Conservation (phyloP, 2,113 vertebrate genomes). For the Tachycineta bicolor region DNA sequence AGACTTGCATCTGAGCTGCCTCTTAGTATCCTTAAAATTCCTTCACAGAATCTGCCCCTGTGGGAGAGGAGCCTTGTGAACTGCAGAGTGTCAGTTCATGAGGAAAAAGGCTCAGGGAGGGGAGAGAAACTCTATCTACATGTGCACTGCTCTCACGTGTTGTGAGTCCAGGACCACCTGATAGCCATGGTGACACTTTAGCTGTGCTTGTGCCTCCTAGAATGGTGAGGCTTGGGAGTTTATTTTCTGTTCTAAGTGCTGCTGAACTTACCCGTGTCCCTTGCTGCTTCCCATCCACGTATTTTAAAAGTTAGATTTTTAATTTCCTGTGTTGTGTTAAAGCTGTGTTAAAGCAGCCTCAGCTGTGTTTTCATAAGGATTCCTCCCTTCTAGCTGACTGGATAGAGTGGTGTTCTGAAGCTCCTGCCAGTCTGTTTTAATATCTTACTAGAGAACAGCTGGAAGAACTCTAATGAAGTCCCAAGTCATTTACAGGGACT, state of each 20-base stretch:
- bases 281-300: background rate
- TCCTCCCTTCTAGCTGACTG: slow-evolving; percentile 29
- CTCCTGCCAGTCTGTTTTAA: slow-evolving; percentile 12
- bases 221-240: background rate
- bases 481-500: slow-evolving; percentile 2
- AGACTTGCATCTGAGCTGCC: background rate
- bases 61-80: background rate
- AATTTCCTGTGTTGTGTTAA: slow-evolving; percentile 66
- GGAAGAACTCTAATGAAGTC: slow-evolving; percentile 31
- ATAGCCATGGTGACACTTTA: slow-evolving; percentile 42
- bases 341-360: background rate
- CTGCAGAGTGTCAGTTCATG: background rate
- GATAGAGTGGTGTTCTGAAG: slow-evolving; percentile 30
- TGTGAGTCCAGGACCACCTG: background rate
- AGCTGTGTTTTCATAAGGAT: slow-evolving; percentile 66
- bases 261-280: background rate
- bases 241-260: background rate
- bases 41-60: background rate
- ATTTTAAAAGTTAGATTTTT: slow-evolving; percentile 37
- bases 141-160: slow-evolving; percentile 21
- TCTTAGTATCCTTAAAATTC: background rate
- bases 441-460: slow-evolving; percentile 36
- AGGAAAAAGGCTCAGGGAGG: background rate
- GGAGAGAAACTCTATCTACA: background rate
- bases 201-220: background rate